These are phyloP conservation scores for Heteractis magnifica DNA, from an alignment of 92 coral and sea anemone species.

Conservation along the genomic window DNA sequence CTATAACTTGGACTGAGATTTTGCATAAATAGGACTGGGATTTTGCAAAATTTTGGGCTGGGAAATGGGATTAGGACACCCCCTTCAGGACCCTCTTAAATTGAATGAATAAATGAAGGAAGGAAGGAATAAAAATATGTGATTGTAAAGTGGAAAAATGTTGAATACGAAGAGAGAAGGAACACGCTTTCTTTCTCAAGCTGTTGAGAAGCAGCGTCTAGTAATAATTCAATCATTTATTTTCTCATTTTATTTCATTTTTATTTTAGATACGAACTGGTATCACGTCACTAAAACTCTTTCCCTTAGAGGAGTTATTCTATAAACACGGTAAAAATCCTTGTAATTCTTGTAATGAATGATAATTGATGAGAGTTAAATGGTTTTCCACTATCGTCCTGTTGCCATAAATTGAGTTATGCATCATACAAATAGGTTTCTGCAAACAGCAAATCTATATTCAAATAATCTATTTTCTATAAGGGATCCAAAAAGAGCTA, in stretches of 20 bases:
- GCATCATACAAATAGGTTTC: too few species aligned
- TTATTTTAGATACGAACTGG: slow-evolving; percentile 80
- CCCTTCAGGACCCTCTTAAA: too few species aligned
- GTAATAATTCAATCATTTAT: too few species aligned
- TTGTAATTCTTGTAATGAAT: neutral
- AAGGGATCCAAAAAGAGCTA: neutral
- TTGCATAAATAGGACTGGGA: too few species aligned
- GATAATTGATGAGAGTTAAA: neutral
- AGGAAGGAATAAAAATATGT: neutral
- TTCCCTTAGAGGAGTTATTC: slow-evolving; percentile 80
- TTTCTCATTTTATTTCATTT: neutral
- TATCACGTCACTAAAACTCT: slow-evolving; percentile 68
- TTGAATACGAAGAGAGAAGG: neutral
- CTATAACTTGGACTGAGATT: too few species aligned
- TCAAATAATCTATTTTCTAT: neutral
- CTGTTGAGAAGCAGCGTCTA: neutral
- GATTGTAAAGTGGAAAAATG: too few species aligned
- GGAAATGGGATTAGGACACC: too few species aligned
- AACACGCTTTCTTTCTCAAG: neutral
- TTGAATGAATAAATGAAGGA: neutral
- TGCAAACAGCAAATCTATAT: too few species aligned
- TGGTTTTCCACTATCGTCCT: too few species aligned
- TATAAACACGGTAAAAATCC: slow-evolving; percentile 72
- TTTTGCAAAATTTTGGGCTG: too few species aligned
- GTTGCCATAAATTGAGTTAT: too few species aligned